phyloP scores from a whole-genome alignment of 1,140 invertebrate species.

The Lepeophtheirus salmonis region DNA sequence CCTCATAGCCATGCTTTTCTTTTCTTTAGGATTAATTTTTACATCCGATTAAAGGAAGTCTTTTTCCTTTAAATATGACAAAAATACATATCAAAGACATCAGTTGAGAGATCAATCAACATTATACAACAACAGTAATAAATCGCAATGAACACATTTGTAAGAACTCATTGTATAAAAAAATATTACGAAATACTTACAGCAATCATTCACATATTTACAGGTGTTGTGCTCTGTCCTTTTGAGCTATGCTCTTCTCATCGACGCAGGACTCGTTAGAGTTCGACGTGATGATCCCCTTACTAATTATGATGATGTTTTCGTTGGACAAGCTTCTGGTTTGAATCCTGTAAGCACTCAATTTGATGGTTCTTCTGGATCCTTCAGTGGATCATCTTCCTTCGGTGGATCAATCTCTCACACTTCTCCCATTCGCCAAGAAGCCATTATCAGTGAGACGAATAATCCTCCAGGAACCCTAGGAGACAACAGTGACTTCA shows the following conservation, averaged over 20 bases:
- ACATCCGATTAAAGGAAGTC: too few relatives aligned
- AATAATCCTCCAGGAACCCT: too few relatives aligned
- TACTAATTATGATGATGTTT: background rate
- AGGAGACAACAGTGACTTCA: too few relatives aligned
- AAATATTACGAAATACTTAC: background rate
- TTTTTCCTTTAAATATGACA: background rate
- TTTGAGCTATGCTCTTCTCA: background rate
- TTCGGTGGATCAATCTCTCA: too few relatives aligned
- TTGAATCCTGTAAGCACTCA: background rate
- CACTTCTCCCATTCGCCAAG: too few relatives aligned
- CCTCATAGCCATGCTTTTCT: too few relatives aligned
- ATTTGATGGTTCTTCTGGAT: background rate
- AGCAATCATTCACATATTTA: background rate
- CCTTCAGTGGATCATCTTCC: too few relatives aligned
- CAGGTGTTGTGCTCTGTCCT: background rate
- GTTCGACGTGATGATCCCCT: background rate
- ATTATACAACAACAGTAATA: background rate
- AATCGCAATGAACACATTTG: background rate
- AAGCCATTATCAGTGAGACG: too few relatives aligned
- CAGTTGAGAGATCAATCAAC: background rate
- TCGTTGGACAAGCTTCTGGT: background rate
- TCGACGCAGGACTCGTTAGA: background rate
- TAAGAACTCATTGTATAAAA: too few relatives aligned
- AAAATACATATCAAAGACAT: background rate
- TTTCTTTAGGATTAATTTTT: too few relatives aligned